Evolutionary conservation across 2,113 vertebrate species (phyloP).

Genomic region (Lophotis ruficrista): DNA sequence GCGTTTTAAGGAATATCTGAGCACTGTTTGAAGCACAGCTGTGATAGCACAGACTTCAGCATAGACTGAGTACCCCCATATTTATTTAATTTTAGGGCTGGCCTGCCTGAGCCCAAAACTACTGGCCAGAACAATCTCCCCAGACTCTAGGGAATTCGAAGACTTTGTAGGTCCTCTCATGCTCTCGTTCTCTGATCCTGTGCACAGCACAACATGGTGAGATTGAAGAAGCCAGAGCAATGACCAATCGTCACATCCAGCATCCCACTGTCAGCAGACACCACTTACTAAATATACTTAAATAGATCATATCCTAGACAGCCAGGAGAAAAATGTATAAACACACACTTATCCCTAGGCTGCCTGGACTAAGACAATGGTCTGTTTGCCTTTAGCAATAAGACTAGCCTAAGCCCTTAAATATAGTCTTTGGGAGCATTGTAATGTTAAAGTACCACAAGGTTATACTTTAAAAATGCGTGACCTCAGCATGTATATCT

Average conservation of each 20-base stretch:
- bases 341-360: not conserved
- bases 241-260: not conserved
- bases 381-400: not conserved
- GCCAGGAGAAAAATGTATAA: not conserved
- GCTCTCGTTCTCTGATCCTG: not conserved
- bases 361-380: not conserved
- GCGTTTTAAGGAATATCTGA: constrained; percentile 27
- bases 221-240: not conserved
- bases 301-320: not conserved
- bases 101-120: not conserved
- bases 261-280: not conserved
- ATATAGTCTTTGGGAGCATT: not conserved
- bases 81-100: not conserved
- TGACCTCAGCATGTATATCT: not conserved
- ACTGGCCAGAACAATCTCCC: not conserved
- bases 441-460: not conserved
- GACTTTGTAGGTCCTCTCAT: not conserved
- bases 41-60: not conserved
- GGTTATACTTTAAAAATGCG: not conserved
- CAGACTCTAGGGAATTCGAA: not conserved
- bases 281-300: not conserved
- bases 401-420: not conserved
- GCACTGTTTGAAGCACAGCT: not conserved
- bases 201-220: not conserved
- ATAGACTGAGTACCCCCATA: not conserved